Percentiles rank a stretch among this genome's conserved stretches.
These are phyloP conservation scores for Nephrocerus scutellatus DNA, from an alignment of 2,888 invertebrate genomes.

Conservation along the genomic window DNA sequence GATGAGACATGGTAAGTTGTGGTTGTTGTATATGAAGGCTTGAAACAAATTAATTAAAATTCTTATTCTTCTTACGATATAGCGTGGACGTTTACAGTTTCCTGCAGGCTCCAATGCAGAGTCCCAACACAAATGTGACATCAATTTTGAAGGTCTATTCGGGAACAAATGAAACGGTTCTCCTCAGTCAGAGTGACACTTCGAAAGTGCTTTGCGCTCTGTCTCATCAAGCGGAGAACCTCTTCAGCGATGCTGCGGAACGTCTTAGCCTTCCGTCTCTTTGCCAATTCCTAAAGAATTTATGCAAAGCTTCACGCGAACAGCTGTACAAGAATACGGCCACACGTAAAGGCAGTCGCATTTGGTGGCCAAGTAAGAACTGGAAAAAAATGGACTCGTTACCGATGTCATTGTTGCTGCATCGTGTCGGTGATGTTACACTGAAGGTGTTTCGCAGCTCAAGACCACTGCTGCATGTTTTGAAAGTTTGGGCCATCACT, in stretches of 20 bases:
- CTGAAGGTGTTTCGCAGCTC: slow-evolving; percentile 80
- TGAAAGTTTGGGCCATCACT: slow-evolving; percentile 87
- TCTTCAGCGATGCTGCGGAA: slow-evolving; percentile 84
- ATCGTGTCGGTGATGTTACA: slow-evolving; percentile 81
- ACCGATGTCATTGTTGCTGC: slow-evolving; percentile 59
- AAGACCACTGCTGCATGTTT: slow-evolving; percentile 80
- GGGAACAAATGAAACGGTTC: slow-evolving; percentile 49
- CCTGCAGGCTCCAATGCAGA: slow-evolving; percentile 63
- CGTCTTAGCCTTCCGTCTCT: slow-evolving; percentile 79
- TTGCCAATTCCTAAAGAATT: slow-evolving; percentile 70
- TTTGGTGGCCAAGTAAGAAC: slow-evolving; percentile 48
- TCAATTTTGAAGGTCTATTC: slow-evolving; percentile 46
- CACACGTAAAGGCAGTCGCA: slow-evolving; percentile 47
- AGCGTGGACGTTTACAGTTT: slow-evolving; percentile 83
- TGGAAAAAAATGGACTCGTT: slow-evolving; percentile 48
- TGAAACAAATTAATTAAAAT: too few species aligned
- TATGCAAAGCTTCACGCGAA: slow-evolving; percentile 79
- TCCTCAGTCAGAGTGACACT: slow-evolving; percentile 70
- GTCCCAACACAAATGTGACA: slow-evolving; percentile 51
- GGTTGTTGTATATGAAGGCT: too few species aligned
- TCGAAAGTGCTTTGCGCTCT: slow-evolving; percentile 85
- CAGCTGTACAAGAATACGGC: slow-evolving; percentile 52
- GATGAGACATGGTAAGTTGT: slow-evolving; percentile 67
- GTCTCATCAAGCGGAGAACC: slow-evolving; percentile 81
- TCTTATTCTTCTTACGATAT: too few species aligned